Evolutionary conservation across 2,888 invertebrate species (phyloP).

Genomic region (Metacarcinus magister): DNA sequence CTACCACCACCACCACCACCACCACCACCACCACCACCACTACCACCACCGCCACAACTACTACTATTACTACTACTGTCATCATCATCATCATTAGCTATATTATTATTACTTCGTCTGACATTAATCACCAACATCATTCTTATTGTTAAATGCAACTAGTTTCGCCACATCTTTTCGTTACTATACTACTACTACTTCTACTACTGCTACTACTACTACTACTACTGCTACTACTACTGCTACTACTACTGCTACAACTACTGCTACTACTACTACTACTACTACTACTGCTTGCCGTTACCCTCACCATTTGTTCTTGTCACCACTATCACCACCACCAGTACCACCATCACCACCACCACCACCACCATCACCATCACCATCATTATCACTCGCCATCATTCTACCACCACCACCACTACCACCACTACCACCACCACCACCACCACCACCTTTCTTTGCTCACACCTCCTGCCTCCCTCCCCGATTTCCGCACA

Average conservation of each 20-base stretch:
- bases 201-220: not conserved
- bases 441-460: not conserved
- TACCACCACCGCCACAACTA: not conserved
- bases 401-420: not conserved
- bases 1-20: not conserved
- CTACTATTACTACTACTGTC: not conserved
- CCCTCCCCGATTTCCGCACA: constrained; percentile 20
- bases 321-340: not conserved
- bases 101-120: not conserved
- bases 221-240: constrained; percentile 18
- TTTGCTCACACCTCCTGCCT: not conserved
- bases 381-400: not conserved
- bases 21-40: not conserved
- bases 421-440: not conserved
- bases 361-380: not conserved
- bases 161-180: not conserved
- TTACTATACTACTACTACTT: not conserved
- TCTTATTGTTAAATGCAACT: not conserved
- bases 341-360: not conserved
- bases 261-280: not conserved
- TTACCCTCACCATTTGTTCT: not conserved
- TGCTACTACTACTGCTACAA: not conserved
- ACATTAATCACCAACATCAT: not conserved
- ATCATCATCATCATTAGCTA: not conserved
- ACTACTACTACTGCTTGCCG: not conserved